Conservation (phyloP, 64 coral and sea anemone genomes). For the Porites lutea region DNA sequence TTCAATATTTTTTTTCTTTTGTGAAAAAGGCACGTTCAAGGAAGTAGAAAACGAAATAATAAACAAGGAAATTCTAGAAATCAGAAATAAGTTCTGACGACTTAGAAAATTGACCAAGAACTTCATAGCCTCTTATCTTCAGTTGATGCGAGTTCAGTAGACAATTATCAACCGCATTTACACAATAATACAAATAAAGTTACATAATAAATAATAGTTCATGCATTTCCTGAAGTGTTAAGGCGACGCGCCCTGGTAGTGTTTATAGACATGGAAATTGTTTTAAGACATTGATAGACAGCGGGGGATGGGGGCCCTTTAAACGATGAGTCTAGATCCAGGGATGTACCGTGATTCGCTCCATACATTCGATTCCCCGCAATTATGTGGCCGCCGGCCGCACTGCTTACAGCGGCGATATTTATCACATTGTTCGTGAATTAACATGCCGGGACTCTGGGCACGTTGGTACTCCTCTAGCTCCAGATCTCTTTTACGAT, state of each 20-base stretch:
- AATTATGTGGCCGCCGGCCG: slow-evolving; percentile 75
- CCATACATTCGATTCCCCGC: slow-evolving; percentile 92
- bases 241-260: background rate
- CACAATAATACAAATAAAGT: slow-evolving; percentile 32
- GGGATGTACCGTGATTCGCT: slow-evolving; percentile 83
- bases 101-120: background rate
- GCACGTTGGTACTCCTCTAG: slow-evolving; percentile 47
- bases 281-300: background rate
- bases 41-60: background rate
- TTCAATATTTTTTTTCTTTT: background rate
- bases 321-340: slow-evolving; percentile 84
- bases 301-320: background rate
- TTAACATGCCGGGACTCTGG: slow-evolving; percentile 66
- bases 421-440: slow-evolving; percentile 88
- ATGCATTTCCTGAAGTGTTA: slow-evolving; percentile 40
- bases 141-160: slow-evolving; percentile 1
- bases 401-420: slow-evolving; percentile 84
- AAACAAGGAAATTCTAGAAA: background rate
- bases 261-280: background rate
- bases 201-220: slow-evolving; percentile 39
- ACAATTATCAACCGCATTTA: background rate
- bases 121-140: background rate
- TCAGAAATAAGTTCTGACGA: background rate
- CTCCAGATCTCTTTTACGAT: slow-evolving; percentile 54
- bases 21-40: background rate